A percentile compares a stretch with the other conserved stretches of the same genome.
These are phyloP conservation scores for Electrophaes corylata DNA, from an alignment of 2,888 invertebrate species.

Conservation along the genomic window DNA sequence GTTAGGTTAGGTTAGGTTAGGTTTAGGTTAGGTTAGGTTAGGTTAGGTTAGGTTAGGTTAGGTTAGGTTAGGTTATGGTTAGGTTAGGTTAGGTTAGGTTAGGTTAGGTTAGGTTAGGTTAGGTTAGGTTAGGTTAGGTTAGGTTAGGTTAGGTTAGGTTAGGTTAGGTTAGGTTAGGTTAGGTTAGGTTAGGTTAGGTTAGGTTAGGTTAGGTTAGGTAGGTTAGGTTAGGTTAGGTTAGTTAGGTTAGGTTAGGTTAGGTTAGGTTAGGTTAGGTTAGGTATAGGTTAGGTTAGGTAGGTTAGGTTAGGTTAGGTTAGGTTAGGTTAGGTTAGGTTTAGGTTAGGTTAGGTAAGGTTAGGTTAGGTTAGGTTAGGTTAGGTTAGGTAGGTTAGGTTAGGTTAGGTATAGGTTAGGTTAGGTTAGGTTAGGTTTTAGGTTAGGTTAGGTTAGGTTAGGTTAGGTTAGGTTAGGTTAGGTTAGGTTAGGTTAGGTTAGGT, in stretches of 20 bases:
- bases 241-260: constrained; percentile 33
- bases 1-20: constrained; percentile 18
- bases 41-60: constrained; percentile 34
- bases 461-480: too few species aligned
- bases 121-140: constrained; percentile 34
- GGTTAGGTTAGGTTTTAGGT: constrained; percentile 16
- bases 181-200: constrained; percentile 24
- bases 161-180: constrained; percentile 37
- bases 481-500: too few species aligned
- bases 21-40: constrained; percentile 34
- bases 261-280: constrained; percentile 23
- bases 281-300: constrained; percentile 25
- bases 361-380: constrained; percentile 27
- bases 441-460: constrained; percentile 3
- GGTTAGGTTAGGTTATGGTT: constrained; percentile 18
- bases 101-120: constrained; percentile 33
- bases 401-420: constrained; percentile 26
- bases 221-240: constrained; percentile 36
- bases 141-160: constrained; percentile 40
- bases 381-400: constrained; percentile 31
- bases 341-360: constrained; percentile 33
- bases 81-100: constrained; percentile 22
- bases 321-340: constrained; percentile 29
- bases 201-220: constrained; percentile 35
- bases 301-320: constrained; percentile 37